Conservation (phyloP, 1,140 invertebrate genomes). For the Palaemon carinicauda region DNA sequence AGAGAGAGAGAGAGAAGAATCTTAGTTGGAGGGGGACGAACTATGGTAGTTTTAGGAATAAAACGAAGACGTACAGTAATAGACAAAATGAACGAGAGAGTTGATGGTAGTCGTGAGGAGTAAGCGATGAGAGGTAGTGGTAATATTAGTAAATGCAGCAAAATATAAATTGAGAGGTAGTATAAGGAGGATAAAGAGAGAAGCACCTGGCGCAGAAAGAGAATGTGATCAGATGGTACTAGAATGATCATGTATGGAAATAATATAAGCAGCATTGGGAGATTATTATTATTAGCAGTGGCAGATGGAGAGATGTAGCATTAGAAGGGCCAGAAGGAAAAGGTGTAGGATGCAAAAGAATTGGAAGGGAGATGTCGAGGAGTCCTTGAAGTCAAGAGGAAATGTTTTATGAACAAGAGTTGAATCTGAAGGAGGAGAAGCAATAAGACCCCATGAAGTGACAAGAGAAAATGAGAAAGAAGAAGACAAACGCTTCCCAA, state of each 20-base stretch:
- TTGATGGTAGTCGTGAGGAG: background rate
- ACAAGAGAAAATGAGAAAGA: no score
- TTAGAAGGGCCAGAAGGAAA: background rate
- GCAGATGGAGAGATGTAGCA: background rate
- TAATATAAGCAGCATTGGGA: no score
- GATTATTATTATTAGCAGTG: background rate
- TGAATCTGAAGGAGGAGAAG: background rate
- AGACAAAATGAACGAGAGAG: background rate
- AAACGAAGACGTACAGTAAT: background rate
- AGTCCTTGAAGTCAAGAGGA: background rate
- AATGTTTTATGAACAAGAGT: background rate
- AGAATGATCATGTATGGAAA: no score
- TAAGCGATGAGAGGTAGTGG: background rate
- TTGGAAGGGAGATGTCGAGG: background rate
- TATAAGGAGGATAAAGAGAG: background rate
- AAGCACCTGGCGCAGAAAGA: background rate
- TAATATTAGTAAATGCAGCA: background rate
- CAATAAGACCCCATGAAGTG: no score
- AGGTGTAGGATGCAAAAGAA: background rate
- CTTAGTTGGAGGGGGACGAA: no score
- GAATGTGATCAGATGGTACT: no score
- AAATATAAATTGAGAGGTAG: background rate
- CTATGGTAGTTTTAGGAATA: background rate
- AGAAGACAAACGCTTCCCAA: no score
- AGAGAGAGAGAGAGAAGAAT: background rate